Evolutionary conservation across 1,140 invertebrate species (phyloP), one percentile per base, ranked within the genome.

Genomic region (Zaprionus kolodkinae): DNA sequence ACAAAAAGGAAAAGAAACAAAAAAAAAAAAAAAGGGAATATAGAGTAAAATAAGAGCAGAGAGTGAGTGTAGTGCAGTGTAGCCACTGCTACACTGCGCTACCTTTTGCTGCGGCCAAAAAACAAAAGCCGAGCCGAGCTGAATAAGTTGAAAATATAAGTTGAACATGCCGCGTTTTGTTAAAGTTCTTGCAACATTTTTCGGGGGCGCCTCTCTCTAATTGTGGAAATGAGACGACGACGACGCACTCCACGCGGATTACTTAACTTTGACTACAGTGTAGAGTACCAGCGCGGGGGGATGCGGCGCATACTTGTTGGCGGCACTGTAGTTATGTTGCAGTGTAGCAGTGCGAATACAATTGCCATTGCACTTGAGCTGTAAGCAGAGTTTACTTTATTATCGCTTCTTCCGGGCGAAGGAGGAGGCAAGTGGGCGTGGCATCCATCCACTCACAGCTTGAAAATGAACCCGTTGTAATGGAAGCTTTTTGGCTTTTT

Each of bases 351-450:
- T 57, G 40, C 68, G 48, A 72, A 70, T 81, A 88, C 84, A 88
- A 81, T 88, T 89, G 84, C 77, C 78, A 84, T 88, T 88, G 84
- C 84, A 88, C 85, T 88, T 76, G 80, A 88, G 84, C 78, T 69
- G 75, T 73, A 64, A 81, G 81, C 83, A 86, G 68, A 88, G 85
- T 83, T 88, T 83, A 88, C 85, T 89, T 83, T 80, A 84, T 88
- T 87, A 88, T 87, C 78, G 74, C 73, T 69, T 36, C 35, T 66
- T 60, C 33, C n/a, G 50, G n/a, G 64, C 27, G 4, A 30, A 21
- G n/a, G 15, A 56, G 10, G 7, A 33, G 43, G 33, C 2, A 0
- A n/a, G n/a, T 21, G 27, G 27, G 35, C 25, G 55, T n/a, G 17
- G 30, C 50, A 30, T 27, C 25, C 25, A 27, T 27, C 1, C 25